Conservation (phyloP, 2,888 invertebrate genomes). For the Notodonta dromedarius region DNA sequence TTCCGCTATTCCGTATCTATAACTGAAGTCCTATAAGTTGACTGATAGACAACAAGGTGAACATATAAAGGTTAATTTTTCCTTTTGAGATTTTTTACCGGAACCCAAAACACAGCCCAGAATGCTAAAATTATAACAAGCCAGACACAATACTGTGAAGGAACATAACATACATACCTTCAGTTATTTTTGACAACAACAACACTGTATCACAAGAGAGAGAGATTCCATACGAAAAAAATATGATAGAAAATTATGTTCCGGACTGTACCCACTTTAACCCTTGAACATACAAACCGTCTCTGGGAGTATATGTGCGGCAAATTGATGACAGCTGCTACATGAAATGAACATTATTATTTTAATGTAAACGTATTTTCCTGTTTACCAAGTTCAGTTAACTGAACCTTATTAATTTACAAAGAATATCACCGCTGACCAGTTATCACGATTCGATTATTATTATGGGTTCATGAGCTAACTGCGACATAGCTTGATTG, state of each 20-base stretch:
- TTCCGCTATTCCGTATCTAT: too few species aligned
- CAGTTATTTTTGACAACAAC: too few species aligned
- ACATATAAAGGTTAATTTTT: too few species aligned
- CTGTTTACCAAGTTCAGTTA: slow-evolving; percentile 37
- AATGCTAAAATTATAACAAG: too few species aligned
- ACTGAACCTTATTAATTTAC: slow-evolving; percentile 24
- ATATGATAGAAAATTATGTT: slow-evolving; percentile 5
- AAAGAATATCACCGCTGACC: slow-evolving; percentile 26
- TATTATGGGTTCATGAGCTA: slow-evolving; percentile 7
- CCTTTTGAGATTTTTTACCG: too few species aligned
- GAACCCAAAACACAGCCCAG: too few species aligned
- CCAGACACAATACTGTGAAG: too few species aligned
- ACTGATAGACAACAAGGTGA: too few species aligned
- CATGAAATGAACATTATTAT: slow-evolving; percentile 35
- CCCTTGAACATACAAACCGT: slow-evolving; percentile 42
- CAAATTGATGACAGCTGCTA: slow-evolving; percentile 52
- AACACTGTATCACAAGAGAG: too few species aligned
- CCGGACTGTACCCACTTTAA: slow-evolving; percentile 25
- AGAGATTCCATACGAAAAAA: not conserved
- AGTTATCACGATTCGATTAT: slow-evolving; percentile 29
- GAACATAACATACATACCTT: too few species aligned
- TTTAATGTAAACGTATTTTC: slow-evolving; percentile 35
- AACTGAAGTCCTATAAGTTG: too few species aligned
- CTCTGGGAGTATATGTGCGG: slow-evolving; percentile 34
- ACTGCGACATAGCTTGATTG: slow-evolving; percentile 9